These are phyloP conservation scores for Acheta domesticus DNA, from an alignment of 2,888 invertebrate genomes.

Conservation along the genomic window DNA sequence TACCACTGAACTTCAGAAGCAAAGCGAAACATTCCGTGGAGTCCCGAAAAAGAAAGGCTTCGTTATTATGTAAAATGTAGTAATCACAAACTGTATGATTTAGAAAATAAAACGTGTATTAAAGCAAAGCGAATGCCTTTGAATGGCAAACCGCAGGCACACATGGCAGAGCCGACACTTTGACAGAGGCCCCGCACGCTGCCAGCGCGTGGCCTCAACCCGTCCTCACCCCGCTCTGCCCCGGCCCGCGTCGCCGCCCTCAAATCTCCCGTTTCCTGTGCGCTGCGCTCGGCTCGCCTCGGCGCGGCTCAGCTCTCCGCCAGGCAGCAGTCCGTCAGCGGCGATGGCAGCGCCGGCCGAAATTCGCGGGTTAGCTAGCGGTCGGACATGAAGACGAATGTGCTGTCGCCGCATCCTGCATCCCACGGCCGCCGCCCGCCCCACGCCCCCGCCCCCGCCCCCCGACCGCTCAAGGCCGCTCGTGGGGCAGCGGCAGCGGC, in stretches of 20 bases:
- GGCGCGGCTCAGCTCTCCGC: background rate
- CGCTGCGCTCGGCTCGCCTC: background rate
- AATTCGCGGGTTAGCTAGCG: background rate
- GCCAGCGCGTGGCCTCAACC: background rate
- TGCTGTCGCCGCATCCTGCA: slow-evolving; percentile 18
- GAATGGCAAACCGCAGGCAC: no score
- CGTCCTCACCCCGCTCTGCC: no score
- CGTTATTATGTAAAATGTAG: no score
- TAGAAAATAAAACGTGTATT: no score
- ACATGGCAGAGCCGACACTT: no score
- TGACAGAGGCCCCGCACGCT: background rate
- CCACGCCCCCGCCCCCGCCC: background rate
- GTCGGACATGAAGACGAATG: slow-evolving; percentile 2
- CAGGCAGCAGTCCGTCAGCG: background rate
- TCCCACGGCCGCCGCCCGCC: background rate
- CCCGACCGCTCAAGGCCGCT: background rate
- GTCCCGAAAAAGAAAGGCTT: no score
- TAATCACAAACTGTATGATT: no score
- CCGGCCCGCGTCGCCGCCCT: background rate
- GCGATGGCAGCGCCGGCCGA: background rate
- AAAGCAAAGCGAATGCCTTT: no score
- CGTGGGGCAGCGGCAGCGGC: no score
- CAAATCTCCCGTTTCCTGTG: slow-evolving; percentile 18
- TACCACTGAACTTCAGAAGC: no score
- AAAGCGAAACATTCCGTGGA: no score